Evolutionary conservation across 1,140 invertebrate species (phyloP).

Genomic region (Drosophila triauraria): DNA sequence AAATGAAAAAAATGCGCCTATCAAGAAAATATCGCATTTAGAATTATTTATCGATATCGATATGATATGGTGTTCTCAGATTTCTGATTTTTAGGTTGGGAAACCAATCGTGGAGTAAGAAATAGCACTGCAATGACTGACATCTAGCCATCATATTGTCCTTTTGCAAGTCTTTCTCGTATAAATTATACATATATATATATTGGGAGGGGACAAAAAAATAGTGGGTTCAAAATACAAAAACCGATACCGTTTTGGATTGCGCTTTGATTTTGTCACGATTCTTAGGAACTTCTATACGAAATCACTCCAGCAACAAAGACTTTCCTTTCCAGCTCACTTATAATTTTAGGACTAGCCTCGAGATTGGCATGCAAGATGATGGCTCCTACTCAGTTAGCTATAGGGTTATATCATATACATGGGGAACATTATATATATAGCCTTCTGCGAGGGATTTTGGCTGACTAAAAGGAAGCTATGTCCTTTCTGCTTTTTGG

Average conservation of each 20-base stretch:
- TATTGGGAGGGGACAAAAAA: not conserved
- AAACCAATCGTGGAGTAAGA: constrained; percentile 12
- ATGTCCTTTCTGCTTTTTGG: constrained; percentile 22
- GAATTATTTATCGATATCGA: constrained; percentile 8
- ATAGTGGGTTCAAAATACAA: constrained; percentile 1
- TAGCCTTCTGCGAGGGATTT: constrained; percentile 55
- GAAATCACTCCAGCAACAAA: constrained; percentile 33
- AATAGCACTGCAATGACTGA: constrained; percentile 24
- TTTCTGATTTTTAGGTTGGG: not conserved
- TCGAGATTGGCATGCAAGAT: constrained; percentile 52
- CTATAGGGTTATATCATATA: constrained; percentile 22
- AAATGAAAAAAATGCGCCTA: not conserved
- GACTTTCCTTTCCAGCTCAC: constrained; percentile 27
- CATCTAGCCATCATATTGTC: constrained; percentile 30
- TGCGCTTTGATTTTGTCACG: constrained; percentile 10
- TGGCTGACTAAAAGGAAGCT: constrained; percentile 45
- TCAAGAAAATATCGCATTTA: constrained; percentile 4
- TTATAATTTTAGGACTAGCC: constrained; percentile 57
- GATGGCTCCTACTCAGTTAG: constrained; percentile 47
- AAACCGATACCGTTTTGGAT: constrained; percentile 11
- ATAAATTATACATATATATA: constrained; percentile 7
- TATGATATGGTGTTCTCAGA: constrained; percentile 25
- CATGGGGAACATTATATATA: constrained; percentile 4
- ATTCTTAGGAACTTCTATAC: constrained; percentile 46
- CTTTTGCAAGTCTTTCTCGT: constrained; percentile 24